These are phyloP conservation scores for Xylocampa areola DNA, from an alignment of 2,888 invertebrate species.

Conservation along the genomic window DNA sequence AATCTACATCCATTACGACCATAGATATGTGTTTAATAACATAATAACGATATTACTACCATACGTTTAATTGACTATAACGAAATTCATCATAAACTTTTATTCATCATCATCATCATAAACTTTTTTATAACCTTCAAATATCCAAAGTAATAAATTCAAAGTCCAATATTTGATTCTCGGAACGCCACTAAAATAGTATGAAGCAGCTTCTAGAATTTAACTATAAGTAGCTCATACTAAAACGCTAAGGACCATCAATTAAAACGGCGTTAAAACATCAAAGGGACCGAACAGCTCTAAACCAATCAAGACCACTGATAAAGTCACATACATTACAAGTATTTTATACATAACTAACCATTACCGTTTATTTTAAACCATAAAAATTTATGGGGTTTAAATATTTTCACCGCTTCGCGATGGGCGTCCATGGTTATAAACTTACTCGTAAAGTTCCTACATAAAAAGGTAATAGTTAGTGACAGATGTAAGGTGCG, in stretches of 20 bases:
- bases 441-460: slow-evolving; percentile 65
- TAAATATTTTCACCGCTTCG: slow-evolving; percentile 82
- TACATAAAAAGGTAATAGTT: slow-evolving; percentile 74
- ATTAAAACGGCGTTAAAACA: slow-evolving; percentile 67
- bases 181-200: slow-evolving; percentile 37
- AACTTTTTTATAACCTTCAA: slow-evolving; percentile 28
- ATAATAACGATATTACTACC: slow-evolving; percentile 9
- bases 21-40: no score
- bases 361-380: slow-evolving; percentile 76
- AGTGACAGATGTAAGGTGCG: slow-evolving; percentile 71
- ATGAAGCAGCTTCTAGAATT: slow-evolving; percentile 33
- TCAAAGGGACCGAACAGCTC: slow-evolving; percentile 71
- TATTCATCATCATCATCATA: slow-evolving; percentile 17
- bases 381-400: slow-evolving; percentile 82
- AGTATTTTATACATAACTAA: slow-evolving; percentile 71
- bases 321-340: slow-evolving; percentile 75
- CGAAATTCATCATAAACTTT: slow-evolving; percentile 3
- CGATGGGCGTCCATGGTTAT: slow-evolving; percentile 67
- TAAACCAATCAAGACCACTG: slow-evolving; percentile 69
- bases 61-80: slow-evolving; percentile 13
- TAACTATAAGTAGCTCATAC: slow-evolving; percentile 52
- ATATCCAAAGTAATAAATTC: slow-evolving; percentile 29
- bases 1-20: no score
- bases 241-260: slow-evolving; percentile 63
- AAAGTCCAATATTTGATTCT: slow-evolving; percentile 37